Base-by-base conservation (phyloP, 2,888 invertebrate species). In the Glaucopsyche alexis region DNA sequence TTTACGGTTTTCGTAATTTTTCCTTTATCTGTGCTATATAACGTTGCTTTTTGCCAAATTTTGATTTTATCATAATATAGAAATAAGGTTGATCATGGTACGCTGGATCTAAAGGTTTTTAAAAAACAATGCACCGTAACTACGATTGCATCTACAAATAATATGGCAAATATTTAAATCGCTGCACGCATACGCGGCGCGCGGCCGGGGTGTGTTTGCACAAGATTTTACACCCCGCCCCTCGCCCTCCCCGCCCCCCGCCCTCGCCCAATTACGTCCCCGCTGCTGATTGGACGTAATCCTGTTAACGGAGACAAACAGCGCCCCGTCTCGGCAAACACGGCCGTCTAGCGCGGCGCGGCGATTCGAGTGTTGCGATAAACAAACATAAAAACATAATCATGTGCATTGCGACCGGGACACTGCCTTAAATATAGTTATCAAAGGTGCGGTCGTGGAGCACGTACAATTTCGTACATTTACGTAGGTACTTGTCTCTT, bases 211-310 rank as follows among this genome's bases (percentile, higher is more conserved):
- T 79, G 67, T 90, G 85, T 93, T 92, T 92, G 86, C 85, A 80
- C 84, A 89, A 90, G 84, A 85, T 88, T 91, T 91, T 90, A 90
- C 91, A 91, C 29, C 29, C 69, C 69, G 14, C 42, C 40, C 65
- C 45, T 42, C 65, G 65, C 16, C 14, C n/a, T n/a, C 40, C 65
- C 38, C 38, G 89, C 87, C 84, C 84, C 81, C 86, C 90, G 87
- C 90, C 92, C 91, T 87, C 87, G 84, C 84, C 89, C 91, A 91
- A 93, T 92, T 93, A 91, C 85, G 87, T 87, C 90, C 88, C 86
- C 88, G 86, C 83, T 85, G 87, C 90, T 93, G 93, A 93, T 93
- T 93, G 93, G 92, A 80, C 85, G 87, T 93, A 92, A 93, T 93
- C 92, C 87, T 72, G 90, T 93, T 93, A 93, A 91, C 87, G 90